Conservation (phyloP, 2,797 vertebrate genomes). For the Zalophus californianus region DNA sequence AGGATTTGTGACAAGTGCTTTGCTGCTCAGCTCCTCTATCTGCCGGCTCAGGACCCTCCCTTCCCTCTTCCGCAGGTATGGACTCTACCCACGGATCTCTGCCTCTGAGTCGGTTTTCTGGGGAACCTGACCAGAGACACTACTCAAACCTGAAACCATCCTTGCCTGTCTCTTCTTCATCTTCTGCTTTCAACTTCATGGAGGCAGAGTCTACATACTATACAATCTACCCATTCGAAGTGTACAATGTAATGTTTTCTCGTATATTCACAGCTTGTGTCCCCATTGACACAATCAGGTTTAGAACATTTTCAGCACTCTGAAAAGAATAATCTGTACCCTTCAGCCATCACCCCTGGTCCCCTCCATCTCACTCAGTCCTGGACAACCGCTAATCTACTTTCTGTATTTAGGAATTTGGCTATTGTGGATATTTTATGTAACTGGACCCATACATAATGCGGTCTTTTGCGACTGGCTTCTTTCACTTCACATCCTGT, state of each 20-base stretch:
- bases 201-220: not conserved
- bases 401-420: not conserved
- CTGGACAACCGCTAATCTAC: not conserved
- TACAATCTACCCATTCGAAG: not conserved
- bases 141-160: not conserved
- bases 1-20: not conserved
- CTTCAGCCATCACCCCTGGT: not conserved
- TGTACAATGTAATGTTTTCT: not conserved
- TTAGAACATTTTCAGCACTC: not conserved
- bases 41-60: not conserved
- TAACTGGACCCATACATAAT: not conserved
- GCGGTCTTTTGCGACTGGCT: not conserved
- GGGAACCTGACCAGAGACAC: not conserved
- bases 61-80: accelerated
- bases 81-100: too few relatives aligned
- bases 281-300: not conserved
- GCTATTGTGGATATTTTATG: not conserved
- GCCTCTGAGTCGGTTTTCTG: not conserved
- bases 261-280: not conserved
- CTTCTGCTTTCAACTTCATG: not conserved
- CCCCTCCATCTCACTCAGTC: not conserved
- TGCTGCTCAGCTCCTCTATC: not conserved
- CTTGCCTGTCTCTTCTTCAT: not conserved
- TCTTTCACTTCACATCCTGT: not conserved
- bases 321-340: not conserved